phyloP scores from a whole-genome alignment of 2,797 vertebrate genomes.

The Phrynocephalus guinanensis region DNA sequence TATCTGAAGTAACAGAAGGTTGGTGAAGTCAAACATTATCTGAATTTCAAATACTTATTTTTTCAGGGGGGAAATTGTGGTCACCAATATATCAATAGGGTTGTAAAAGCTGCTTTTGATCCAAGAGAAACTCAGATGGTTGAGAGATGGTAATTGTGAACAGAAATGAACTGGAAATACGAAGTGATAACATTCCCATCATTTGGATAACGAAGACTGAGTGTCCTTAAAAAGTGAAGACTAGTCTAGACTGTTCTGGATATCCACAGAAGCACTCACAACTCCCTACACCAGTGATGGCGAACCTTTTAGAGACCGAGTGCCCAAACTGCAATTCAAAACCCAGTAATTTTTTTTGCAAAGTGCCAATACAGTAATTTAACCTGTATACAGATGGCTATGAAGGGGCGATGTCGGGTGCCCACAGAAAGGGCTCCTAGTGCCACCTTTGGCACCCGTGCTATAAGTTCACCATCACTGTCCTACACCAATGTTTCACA shows the following conservation, averaged over 20 bases:
- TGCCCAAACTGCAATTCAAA: too few species aligned
- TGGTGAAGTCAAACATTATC: constrained; percentile 8
- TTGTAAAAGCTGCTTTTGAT: constrained; percentile 37
- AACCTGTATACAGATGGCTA: too few species aligned
- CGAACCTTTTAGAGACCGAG: too few species aligned
- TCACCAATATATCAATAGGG: constrained; percentile 38
- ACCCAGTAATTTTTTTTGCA: too few species aligned
- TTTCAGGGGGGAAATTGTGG: constrained; percentile 53
- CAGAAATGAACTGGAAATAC: constrained; percentile 39
- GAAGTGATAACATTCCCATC: constrained; percentile 60
- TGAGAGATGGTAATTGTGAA: constrained; percentile 45
- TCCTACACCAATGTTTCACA: not conserved
- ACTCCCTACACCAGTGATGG: too few species aligned
- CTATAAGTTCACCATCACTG: too few species aligned
- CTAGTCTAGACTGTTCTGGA: too few species aligned
- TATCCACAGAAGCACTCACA: too few species aligned
- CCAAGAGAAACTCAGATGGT: constrained; percentile 25
- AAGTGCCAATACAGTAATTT: too few species aligned
- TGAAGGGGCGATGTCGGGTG: too few species aligned
- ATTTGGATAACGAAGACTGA: constrained; percentile 66
- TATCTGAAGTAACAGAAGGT: constrained; percentile 47
- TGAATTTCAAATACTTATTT: constrained; percentile 35
- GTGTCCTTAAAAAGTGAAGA: constrained; percentile 23
- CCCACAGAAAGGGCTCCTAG: too few species aligned
- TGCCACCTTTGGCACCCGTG: too few species aligned